Conservation (phyloP, 2,888 invertebrate genomes). For the Volucella inanis region DNA sequence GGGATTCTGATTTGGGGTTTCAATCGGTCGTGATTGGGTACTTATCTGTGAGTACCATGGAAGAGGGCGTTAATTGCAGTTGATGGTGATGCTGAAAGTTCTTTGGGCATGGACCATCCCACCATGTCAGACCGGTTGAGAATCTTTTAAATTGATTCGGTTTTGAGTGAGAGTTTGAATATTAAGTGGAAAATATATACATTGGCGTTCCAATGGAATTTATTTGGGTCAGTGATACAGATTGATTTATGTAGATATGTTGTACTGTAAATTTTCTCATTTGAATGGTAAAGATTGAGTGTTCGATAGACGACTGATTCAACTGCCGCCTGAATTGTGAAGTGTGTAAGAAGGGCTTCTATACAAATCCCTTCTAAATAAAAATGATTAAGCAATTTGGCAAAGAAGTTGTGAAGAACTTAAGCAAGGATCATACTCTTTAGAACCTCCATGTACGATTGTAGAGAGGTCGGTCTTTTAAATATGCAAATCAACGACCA, state of each 20-base stretch:
- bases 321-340: no score
- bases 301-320: no score
- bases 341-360: no score
- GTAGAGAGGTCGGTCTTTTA: no score
- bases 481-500: no score
- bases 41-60: slow-evolving; percentile 24
- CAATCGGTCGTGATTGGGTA: slow-evolving; percentile 38
- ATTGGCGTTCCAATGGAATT: slow-evolving; percentile 14
- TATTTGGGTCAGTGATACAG: slow-evolving; percentile 58
- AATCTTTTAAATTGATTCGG: slow-evolving; percentile 48
- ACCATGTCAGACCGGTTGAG: slow-evolving; percentile 15
- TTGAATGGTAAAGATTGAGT: no score
- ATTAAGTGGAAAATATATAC: slow-evolving; percentile 21
- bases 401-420: no score
- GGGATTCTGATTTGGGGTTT: slow-evolving; percentile 25
- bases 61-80: slow-evolving; percentile 55
- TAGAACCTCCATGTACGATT: no score
- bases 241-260: slow-evolving; percentile 26
- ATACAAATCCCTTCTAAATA: no score
- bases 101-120: not conserved
- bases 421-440: no score
- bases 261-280: slow-evolving; percentile 20
- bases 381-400: no score
- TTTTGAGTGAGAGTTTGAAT: slow-evolving; percentile 59
- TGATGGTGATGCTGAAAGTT: slow-evolving; percentile 5